phyloP scores from a whole-genome alignment of 2,888 invertebrate genomes.

The Rutpela maculata region DNA sequence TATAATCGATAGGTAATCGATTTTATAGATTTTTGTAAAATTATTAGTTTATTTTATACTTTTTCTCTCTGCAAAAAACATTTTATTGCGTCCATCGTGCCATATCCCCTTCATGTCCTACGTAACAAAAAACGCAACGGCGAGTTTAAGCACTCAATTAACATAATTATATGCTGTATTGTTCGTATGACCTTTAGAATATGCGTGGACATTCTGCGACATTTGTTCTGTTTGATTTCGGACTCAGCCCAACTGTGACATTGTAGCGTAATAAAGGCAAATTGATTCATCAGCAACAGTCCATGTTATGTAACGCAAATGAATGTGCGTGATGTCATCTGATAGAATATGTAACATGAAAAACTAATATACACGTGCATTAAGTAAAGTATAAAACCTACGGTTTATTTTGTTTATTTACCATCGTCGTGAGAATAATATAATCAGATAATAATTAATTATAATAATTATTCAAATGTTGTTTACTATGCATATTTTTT shows the following conservation, averaged over 20 bases:
- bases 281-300: constrained; percentile 33
- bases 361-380: background rate
- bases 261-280: constrained; percentile 30
- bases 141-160: constrained; percentile 13
- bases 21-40: too few species aligned
- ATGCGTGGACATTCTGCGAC: constrained; percentile 25
- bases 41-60: too few species aligned
- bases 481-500: too few species aligned
- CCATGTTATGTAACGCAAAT: constrained; percentile 31
- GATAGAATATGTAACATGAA: constrained; percentile 1
- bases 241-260: constrained; percentile 31
- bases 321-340: constrained; percentile 25
- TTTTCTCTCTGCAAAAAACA: too few species aligned
- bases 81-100: too few species aligned
- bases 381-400: background rate
- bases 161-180: constrained; percentile 30
- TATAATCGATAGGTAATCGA: too few species aligned
- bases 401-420: background rate
- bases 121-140: background rate
- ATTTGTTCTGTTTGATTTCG: constrained; percentile 22
- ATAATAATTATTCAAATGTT: background rate
- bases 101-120: too few species aligned
- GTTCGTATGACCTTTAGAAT: constrained; percentile 30
- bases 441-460: background rate
- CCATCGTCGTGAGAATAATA: background rate